These are phyloP conservation scores for Caenorhabditis uteleia DNA, from an alignment of 2,888 invertebrate species.

Conservation along the genomic window DNA sequence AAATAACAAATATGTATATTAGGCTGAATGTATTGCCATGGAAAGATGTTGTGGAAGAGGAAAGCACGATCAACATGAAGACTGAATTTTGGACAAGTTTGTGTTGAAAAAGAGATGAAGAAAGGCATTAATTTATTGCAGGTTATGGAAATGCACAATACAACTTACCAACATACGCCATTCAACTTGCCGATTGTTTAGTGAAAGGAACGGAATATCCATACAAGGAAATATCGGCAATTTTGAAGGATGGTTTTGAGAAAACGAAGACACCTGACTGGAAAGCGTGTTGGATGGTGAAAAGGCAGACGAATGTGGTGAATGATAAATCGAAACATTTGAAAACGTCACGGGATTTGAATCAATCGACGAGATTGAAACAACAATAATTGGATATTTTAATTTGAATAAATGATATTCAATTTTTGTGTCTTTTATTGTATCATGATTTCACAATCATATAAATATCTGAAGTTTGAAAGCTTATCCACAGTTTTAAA, in stretches of 20 bases:
- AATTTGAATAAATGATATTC: no score
- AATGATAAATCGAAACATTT: constrained; percentile 12
- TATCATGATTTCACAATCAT: no score
- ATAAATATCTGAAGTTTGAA: no score
- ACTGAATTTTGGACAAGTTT: not conserved
- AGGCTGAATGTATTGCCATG: not conserved
- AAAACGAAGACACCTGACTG: not conserved
- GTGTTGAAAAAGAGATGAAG: not conserved
- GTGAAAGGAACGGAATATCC: not conserved
- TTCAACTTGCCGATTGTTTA: not conserved
- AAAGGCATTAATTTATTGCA: not conserved
- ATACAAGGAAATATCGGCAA: not conserved
- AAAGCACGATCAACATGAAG: not conserved
- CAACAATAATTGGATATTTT: no score
- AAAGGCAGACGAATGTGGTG: constrained; percentile 31
- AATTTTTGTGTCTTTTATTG: no score
- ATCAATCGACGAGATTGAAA: no score
- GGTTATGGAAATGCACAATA: not conserved
- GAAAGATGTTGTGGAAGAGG: not conserved
- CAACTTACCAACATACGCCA: not conserved
- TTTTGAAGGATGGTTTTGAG: not conserved
- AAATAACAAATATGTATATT: no score
- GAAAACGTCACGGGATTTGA: constrained; percentile 8
- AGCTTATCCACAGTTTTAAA: no score
- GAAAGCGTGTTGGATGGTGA: not conserved